Evolutionary conservation across 2,797 vertebrate genomes (phyloP), one percentile per base, ranked within the genome.

Genomic region (Lithobates pipiens): DNA sequence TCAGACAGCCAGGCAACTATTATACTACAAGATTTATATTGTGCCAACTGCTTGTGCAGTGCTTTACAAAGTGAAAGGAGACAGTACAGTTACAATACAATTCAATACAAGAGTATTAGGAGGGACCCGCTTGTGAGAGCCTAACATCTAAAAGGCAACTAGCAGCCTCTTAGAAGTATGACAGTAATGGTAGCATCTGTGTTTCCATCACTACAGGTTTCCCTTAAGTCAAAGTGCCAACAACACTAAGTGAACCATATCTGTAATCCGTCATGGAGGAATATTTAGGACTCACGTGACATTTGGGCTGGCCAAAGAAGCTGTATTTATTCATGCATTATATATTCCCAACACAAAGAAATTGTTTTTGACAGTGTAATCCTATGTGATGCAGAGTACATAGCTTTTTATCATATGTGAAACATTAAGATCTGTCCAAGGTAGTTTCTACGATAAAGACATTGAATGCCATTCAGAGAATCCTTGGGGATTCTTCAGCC

Each of bases 221-320:
- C 10, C 15, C 18, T 29, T 11, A 10, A 10, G 21, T 78, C 25
- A 68, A 46, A 29, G 9, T 74, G 70, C 70, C 80, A 83, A n/a
- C 27, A 76, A 73, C 27, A 73, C 39, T 54, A 7, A 57, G n/a
- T 34, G 18, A 80, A 27, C 50, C 67, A 71, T 36, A 79, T 65
- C 39, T 70, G 44, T 44, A 71, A 54, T 16, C 65, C n/a, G 67
- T 57, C 68, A 18, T 27, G 42, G 13, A 27, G 39, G 15, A 75
- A 76, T 83, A 82, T 83, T 67, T 68, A 76, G 42, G 39, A n/a
- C 11, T n/a, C 10, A 65, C 61, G 10, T n/a, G 71, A 32, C 27
- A 27, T 61, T 61, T 81, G 50, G 21, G n/a, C 13, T 2, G 13
- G 57, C 50, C 70, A 73, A 82, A 72, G 50, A 42, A 63, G 34